Percentiles rank a stretch among this genome's conserved stretches.
Evolutionary conservation across 2,113 vertebrate species (phyloP).

Genomic region (Antechinus stuartii): DNA sequence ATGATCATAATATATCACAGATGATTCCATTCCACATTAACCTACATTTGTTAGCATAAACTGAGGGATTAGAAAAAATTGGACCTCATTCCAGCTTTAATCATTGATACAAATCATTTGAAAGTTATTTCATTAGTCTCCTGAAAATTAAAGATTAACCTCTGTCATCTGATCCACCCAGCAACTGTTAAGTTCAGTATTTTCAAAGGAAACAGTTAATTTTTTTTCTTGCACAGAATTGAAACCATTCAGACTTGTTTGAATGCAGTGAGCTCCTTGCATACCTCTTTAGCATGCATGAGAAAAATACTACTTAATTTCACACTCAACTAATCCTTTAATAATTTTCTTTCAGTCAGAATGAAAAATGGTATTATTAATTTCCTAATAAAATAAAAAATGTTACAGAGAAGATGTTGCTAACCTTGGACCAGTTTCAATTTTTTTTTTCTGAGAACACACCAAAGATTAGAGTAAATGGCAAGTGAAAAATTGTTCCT

Average conservation of each 20-base stretch:
- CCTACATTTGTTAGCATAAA: slow-evolving; percentile 75
- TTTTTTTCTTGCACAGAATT: slow-evolving; percentile 66
- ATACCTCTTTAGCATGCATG: slow-evolving; percentile 78
- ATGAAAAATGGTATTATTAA: slow-evolving; percentile 83
- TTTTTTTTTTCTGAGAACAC: slow-evolving; percentile 74
- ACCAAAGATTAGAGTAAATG: slow-evolving; percentile 77
- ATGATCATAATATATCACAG: slow-evolving; percentile 76
- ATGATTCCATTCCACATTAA: slow-evolving; percentile 73
- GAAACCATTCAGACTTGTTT: slow-evolving; percentile 78
- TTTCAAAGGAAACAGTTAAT: slow-evolving; percentile 70
- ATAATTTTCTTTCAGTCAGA: slow-evolving; percentile 82
- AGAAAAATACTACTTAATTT: slow-evolving; percentile 86
- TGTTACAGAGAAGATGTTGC: slow-evolving; percentile 73
- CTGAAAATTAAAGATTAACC: slow-evolving; percentile 76
- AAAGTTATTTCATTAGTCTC: slow-evolving; percentile 76
- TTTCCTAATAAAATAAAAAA: slow-evolving; percentile 83
- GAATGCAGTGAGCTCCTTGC: slow-evolving; percentile 68
- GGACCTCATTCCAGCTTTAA: slow-evolving; percentile 68
- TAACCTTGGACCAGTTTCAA: slow-evolving; percentile 79
- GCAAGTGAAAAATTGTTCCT: slow-evolving; percentile 77
- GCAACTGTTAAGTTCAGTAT: slow-evolving; percentile 65
- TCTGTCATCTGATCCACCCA: slow-evolving; percentile 72
- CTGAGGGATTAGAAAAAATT: slow-evolving; percentile 67
- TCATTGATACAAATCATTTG: slow-evolving; percentile 61
- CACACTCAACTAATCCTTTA: slow-evolving; percentile 85